Conservation (phyloP, 2,797 vertebrate genomes). For the Rhinatrema bivittatum region DNA sequence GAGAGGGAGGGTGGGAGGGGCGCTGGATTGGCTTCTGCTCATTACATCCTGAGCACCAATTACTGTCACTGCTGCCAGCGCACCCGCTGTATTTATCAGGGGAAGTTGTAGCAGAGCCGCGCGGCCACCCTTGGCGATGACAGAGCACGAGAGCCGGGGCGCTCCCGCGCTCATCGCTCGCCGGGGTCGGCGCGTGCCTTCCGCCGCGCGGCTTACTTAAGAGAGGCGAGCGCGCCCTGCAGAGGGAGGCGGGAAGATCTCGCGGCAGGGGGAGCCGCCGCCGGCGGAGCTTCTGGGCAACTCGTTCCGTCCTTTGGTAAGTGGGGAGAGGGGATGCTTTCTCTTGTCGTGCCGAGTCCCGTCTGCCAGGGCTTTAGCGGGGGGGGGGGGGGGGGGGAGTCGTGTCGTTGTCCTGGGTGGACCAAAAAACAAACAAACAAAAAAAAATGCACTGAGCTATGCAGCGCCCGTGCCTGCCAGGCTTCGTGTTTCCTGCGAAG, state of each 20-base stretch:
- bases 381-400: too few species aligned
- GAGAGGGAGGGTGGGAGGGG: conserved; percentile 44
- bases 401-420: too few species aligned
- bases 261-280: conserved; percentile 37
- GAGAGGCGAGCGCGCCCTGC: conserved; percentile 58
- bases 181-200: conserved; percentile 55
- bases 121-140: conserved; percentile 60
- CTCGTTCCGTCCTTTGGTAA: too few species aligned
- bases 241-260: conserved; percentile 45
- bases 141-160: conserved; percentile 61
- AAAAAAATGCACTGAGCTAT: too few species aligned
- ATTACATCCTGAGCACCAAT: conserved; percentile 58
- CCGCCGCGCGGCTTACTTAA: conserved; percentile 56
- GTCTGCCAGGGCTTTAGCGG: too few species aligned
- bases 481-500: too few species aligned
- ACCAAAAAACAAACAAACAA: too few species aligned
- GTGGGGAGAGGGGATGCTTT: too few species aligned
- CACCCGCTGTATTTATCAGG: conserved; percentile 52
- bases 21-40: conserved; percentile 48
- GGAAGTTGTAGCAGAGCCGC: conserved; percentile 52
- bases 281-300: too few species aligned
- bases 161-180: conserved; percentile 66
- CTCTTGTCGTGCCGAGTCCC: too few species aligned
- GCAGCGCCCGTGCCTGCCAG: too few species aligned
- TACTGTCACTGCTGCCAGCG: conserved; percentile 49